These are phyloP conservation scores for Strix aluco DNA, from an alignment of 2,113 vertebrate species.

Conservation along the genomic window DNA sequence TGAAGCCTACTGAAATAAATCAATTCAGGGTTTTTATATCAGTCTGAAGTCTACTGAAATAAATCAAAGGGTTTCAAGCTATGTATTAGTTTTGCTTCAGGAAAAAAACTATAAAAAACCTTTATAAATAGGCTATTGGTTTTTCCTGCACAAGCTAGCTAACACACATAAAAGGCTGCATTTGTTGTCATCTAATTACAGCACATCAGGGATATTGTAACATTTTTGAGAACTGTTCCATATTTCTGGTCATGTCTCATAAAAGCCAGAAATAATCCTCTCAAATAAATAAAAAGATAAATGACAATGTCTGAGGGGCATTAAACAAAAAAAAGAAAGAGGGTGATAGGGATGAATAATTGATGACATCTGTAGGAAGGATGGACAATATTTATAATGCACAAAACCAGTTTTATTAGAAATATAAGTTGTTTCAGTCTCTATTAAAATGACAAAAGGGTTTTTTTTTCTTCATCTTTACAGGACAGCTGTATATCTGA, in stretches of 20 bases:
- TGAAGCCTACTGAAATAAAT: not conserved
- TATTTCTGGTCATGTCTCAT: slow-evolving; percentile 2
- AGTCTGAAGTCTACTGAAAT: not conserved
- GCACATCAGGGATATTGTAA: not conserved
- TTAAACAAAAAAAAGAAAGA: not conserved
- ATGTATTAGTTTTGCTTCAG: not conserved
- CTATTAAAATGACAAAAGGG: not conserved
- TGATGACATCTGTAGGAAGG: not conserved
- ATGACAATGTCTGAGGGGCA: not conserved
- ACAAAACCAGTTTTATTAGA: not conserved
- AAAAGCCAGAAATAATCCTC: slow-evolving; percentile 10
- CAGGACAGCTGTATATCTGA: not conserved
- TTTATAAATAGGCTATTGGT: not conserved
- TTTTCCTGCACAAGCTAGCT: slow-evolving; percentile 1
- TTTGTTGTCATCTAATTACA: slow-evolving; percentile 35
- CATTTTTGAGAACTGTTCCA: not conserved
- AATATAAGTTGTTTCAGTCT: not conserved
- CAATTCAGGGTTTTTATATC: not conserved
- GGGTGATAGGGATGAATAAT: not conserved
- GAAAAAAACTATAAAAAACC: not conserved
- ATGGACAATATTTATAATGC: not conserved
- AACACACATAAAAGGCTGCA: not conserved
- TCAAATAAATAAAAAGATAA: slow-evolving; percentile 10
- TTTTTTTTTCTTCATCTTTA: not conserved
- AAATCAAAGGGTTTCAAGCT: not conserved